Conservation (phyloP, 1,140 invertebrate genomes). For the Oncopodura yosiiana region DNA sequence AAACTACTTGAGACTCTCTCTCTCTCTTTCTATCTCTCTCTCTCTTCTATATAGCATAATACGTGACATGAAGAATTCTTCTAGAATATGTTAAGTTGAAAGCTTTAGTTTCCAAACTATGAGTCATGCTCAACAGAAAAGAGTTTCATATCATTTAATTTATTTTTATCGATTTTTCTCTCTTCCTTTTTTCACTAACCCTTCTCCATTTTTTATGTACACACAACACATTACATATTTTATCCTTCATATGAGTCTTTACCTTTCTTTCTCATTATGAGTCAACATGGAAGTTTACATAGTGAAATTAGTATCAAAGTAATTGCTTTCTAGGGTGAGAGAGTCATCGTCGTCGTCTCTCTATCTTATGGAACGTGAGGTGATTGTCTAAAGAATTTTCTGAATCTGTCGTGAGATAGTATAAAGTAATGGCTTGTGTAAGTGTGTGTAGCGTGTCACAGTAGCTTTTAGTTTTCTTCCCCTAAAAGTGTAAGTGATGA, state of each 20-base stretch:
- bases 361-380: constrained; percentile 21
- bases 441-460: no score
- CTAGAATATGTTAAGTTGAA: background rate
- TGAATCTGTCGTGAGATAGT: constrained; percentile 3
- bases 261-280: no score
- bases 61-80: background rate
- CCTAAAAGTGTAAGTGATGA: constrained; percentile 6
- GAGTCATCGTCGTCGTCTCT: no score
- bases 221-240: background rate
- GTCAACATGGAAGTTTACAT: no score
- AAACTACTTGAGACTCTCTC: constrained; percentile 13
- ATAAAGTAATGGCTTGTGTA: no score
- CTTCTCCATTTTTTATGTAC: background rate
- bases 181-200: background rate
- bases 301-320: no score
- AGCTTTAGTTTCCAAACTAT: no score
- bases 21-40: constrained; percentile 6
- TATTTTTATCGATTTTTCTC: background rate
- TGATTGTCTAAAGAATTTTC: constrained; percentile 19
- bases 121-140: no score
- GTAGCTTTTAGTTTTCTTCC: background rate
- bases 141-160: no score
- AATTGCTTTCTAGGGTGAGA: no score
- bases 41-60: no score
- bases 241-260: no score